A percentile compares a stretch with the other conserved stretches of the same genome.
Evolutionary conservation across 2,888 invertebrate species (phyloP).

Genomic region (Lamellibrachia satsuma): DNA sequence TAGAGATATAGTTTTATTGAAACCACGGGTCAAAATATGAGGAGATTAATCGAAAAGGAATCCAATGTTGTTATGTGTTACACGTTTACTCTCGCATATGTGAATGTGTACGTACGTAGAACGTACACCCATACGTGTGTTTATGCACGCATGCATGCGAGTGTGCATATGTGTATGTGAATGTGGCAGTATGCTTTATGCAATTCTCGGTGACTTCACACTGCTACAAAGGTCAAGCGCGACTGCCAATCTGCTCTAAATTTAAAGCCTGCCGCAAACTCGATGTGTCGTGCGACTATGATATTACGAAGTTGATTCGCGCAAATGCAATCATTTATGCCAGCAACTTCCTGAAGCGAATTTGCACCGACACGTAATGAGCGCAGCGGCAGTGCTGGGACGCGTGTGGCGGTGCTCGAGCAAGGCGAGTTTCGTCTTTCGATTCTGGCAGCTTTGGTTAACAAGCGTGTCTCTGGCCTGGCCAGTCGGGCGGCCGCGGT

Average conservation of each 20-base stretch:
- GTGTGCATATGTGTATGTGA: no score
- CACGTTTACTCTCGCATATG: neutral
- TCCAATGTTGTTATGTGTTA: no score
- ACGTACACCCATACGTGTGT: no score
- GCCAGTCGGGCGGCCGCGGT: neutral
- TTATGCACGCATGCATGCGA: no score
- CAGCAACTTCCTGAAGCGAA: neutral
- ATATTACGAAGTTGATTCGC: neutral
- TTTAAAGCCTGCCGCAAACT: neutral
- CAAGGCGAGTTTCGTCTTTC: neutral
- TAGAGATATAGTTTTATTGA: neutral
- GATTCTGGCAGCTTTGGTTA: neutral
- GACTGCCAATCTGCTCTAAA: neutral
- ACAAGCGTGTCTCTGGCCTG: neutral
- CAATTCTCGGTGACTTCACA: neutral
- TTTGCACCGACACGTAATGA: neutral
- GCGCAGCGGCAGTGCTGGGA: neutral
- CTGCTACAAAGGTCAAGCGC: no score
- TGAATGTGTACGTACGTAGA: no score
- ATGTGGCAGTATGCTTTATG: no score
- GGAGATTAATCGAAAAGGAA: no score
- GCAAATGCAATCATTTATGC: neutral
- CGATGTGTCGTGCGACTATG: neutral
- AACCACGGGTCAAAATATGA: no score
- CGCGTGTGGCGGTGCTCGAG: neutral